Conservation (phyloP, 2,113 vertebrate species). For the Aptenodytes patagonicus region DNA sequence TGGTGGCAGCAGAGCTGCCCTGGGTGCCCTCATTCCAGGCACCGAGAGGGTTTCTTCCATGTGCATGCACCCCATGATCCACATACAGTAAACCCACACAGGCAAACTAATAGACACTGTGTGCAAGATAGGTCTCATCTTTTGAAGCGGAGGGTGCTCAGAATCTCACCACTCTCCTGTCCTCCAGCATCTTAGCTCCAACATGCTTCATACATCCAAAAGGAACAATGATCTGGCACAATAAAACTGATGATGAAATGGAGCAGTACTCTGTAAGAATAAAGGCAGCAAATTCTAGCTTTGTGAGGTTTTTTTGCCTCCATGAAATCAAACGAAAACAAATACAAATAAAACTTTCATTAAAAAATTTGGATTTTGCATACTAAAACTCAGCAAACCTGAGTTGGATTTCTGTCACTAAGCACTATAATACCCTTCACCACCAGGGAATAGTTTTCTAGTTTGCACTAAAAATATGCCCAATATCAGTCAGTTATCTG, state of each 20-base stretch:
- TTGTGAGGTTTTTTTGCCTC: neutral
- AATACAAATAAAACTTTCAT: conserved; percentile 6
- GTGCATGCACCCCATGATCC: rapidly evolving
- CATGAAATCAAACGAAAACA: neutral
- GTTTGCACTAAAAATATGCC: neutral
- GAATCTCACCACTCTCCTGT: neutral
- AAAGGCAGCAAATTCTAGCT: neutral
- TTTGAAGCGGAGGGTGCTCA: neutral
- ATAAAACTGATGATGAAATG: neutral
- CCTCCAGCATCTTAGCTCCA: neutral
- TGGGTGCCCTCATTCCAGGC: neutral
- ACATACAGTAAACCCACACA: neutral
- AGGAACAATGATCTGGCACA: neutral
- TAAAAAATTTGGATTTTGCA: neutral
- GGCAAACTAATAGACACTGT: neutral
- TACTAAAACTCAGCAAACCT: neutral
- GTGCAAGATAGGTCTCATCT: neutral
- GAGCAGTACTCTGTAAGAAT: neutral
- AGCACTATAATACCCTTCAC: neutral
- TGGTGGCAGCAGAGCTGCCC: neutral
- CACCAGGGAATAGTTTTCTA: neutral
- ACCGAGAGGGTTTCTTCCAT: neutral
- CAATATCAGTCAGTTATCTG: neutral
- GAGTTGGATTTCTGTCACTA: neutral
- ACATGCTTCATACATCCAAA: neutral